These are phyloP conservation scores for Plagiodera versicolora DNA, from an alignment of 2,888 invertebrate species.

Conservation along the genomic window DNA sequence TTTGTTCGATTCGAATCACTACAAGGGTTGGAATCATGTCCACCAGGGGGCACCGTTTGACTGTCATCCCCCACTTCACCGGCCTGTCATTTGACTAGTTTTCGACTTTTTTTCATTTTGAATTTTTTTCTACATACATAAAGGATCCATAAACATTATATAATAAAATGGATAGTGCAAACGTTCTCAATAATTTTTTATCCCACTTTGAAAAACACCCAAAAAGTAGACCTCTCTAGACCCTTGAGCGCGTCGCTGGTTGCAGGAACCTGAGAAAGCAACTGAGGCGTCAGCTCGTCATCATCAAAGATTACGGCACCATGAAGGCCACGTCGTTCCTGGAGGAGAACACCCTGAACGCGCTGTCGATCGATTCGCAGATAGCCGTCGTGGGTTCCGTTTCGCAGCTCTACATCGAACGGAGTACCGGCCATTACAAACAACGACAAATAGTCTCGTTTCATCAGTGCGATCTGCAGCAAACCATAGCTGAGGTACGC, in stretches of 20 bases:
- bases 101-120: too few relatives aligned
- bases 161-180: too few relatives aligned
- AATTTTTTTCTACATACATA: too few relatives aligned
- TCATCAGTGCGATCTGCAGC: slow-evolving; percentile 54
- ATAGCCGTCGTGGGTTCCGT: slow-evolving; percentile 53
- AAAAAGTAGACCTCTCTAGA: too few relatives aligned
- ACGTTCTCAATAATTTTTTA: too few relatives aligned
- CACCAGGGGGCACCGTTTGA: too few relatives aligned
- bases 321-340: slow-evolving; percentile 4
- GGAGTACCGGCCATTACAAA: slow-evolving; percentile 53
- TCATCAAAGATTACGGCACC: slow-evolving; percentile 20
- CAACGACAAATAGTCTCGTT: slow-evolving; percentile 56
- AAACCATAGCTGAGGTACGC: slow-evolving; percentile 25
- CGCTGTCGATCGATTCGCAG: slow-evolving; percentile 39
- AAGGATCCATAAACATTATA: too few relatives aligned
- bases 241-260: not conserved
- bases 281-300: slow-evolving; percentile 3
- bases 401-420: slow-evolving; percentile 52
- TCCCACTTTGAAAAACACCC: too few relatives aligned
- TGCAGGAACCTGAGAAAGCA: slow-evolving; percentile 4
- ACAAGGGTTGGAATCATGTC: too few relatives aligned
- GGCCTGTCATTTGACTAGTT: too few relatives aligned
- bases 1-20: too few relatives aligned
- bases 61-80: too few relatives aligned
- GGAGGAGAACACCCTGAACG: slow-evolving; percentile 16